Base-by-base conservation (phyloP, 2,113 vertebrate species). In the Peromyscus polionotus region DNA sequence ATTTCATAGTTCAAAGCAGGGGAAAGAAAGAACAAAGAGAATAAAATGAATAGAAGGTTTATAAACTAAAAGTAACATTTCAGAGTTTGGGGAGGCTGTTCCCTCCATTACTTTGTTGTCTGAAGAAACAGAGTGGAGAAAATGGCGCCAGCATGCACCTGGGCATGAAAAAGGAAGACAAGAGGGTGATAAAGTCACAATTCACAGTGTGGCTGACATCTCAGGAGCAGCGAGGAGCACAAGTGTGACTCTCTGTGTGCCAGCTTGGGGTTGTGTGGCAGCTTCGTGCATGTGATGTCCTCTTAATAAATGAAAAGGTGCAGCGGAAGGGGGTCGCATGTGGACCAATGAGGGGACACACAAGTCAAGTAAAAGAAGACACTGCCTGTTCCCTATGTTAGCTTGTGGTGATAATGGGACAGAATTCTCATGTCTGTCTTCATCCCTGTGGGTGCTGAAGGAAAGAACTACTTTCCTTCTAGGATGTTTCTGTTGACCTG, bases 51-150 rank as follows among this genome's bases (percentile, higher is more conserved):
- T n/a, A 36, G n/a, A 33, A 89, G 83, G 65, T 45, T 86, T 88
- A 59, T 1, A 20, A 94, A 85, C 84, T n/a, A 76, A 73, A 73
- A n/a, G 54, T 73, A 24, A 4, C 11, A 4, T 3, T 17, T 72
- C 26, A 81, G 36, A 57, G 14, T 57, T 14, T 7, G 79, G 28
- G 24, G 3, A 96, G 94, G 87, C 57, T 22, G 93, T 75, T 8
- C 1, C 22, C 96, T 95, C 92, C 22, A 59, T 13, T 19, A n/a
- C 0, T 1, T 67, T 42, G 22, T 90, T 86, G 51, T 67, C 65
- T 87, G 94, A 88, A n/a, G 31, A 93, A 97, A 92, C 42, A 42
- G 1, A 7, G 42, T 39, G 59, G 39, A 95, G 86, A 28, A 72
- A 88, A 54, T 45, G 63, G 4, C 4, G 1, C 14, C 19, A 16